phyloP scores from a whole-genome alignment of 2,888 invertebrate species.

The Cryptus viduatorius region DNA sequence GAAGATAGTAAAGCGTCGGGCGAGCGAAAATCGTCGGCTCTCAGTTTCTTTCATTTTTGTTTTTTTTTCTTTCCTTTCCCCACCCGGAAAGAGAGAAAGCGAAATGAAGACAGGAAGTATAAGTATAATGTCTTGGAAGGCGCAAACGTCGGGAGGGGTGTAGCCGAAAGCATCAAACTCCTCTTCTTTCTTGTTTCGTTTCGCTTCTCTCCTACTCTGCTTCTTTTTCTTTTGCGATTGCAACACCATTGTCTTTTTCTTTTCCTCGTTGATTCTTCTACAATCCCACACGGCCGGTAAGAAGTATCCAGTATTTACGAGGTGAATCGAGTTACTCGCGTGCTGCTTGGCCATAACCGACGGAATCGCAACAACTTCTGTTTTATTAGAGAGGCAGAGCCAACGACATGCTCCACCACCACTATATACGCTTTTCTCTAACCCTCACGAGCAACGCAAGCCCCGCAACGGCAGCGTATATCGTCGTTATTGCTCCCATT shows the following conservation, averaged over 20 bases:
- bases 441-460: slow-evolving; percentile 29
- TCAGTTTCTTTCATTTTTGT: neutral
- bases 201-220: neutral
- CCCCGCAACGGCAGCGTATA: slow-evolving; percentile 31
- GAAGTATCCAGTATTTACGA: slow-evolving; percentile 76
- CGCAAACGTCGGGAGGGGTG: slow-evolving; percentile 40
- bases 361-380: slow-evolving; percentile 80
- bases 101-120: slow-evolving; percentile 24
- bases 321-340: slow-evolving; percentile 78
- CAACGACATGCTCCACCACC: slow-evolving; percentile 75
- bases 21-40: slow-evolving; percentile 16
- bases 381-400: slow-evolving; percentile 78
- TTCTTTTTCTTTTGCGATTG: slow-evolving; percentile 13
- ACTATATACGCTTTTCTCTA: slow-evolving; percentile 39
- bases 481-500: slow-evolving; percentile 76
- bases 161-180: neutral
- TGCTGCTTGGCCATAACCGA: slow-evolving; percentile 77
- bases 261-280: slow-evolving; percentile 41
- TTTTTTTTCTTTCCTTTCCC: neutral
- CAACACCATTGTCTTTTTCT: slow-evolving; percentile 39
- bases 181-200: neutral
- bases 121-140: slow-evolving; percentile 43
- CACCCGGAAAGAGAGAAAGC: neutral
- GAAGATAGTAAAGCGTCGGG: slow-evolving; percentile 37
- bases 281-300: slow-evolving; percentile 48